Evolutionary conservation across 2,888 invertebrate genomes (phyloP).

Genomic region (Philopedon plagiatum): DNA sequence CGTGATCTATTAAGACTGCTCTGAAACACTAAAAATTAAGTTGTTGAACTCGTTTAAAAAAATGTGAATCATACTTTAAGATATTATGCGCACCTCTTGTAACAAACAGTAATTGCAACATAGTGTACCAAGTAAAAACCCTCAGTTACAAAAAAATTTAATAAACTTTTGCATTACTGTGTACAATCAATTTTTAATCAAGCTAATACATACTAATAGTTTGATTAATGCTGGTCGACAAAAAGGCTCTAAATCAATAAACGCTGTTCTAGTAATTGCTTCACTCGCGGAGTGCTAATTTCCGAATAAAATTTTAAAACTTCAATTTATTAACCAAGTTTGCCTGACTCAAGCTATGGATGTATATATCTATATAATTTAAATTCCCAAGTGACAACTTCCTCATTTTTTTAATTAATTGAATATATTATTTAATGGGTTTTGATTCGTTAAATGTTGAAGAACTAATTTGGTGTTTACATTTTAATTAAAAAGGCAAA

Average conservation of each 20-base stretch:
- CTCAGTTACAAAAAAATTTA: background rate
- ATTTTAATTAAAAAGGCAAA: no score
- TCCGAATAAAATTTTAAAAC: background rate
- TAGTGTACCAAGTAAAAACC: no score
- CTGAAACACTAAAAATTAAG: no score
- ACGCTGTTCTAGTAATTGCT: background rate
- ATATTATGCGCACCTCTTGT: no score
- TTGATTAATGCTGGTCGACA: conserved; percentile 2
- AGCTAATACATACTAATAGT: conserved; percentile 9
- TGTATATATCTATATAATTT: no score
- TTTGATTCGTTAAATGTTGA: no score
- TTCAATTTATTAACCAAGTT: conserved; percentile 5
- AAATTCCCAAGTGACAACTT: background rate
- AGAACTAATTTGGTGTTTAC: no score
- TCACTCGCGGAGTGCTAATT: background rate
- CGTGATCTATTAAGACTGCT: no score
- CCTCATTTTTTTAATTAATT: background rate
- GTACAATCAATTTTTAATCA: conserved; percentile 3
- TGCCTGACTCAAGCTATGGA: no score
- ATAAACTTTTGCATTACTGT: background rate
- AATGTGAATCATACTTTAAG: no score
- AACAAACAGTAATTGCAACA: no score
- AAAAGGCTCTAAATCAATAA: conserved; percentile 4
- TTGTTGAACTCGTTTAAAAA: no score
- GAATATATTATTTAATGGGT: background rate